phyloP scores from a whole-genome alignment of 2,113 vertebrate genomes.

The Brachionichthys hirsutus region DNA sequence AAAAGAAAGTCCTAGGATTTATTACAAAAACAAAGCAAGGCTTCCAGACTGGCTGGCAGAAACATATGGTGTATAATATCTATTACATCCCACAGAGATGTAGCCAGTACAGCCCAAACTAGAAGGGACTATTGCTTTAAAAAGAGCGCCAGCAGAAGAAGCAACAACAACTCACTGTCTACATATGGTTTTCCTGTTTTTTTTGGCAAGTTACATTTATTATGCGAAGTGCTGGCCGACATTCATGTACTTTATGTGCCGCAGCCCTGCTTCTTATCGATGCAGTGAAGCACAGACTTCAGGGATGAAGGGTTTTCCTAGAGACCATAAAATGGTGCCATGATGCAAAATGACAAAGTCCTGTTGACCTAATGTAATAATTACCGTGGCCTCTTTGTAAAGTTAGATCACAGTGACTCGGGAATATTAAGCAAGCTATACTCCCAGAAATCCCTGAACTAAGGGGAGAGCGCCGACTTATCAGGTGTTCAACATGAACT shows the following conservation, averaged over 20 bases:
- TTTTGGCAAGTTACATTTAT: background rate
- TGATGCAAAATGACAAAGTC: too few relatives aligned
- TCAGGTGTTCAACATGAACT: slow-evolving; percentile 13
- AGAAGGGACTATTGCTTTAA: background rate
- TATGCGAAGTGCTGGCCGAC: slow-evolving; percentile 1
- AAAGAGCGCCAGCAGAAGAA: slow-evolving; percentile 1
- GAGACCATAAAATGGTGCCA: too few relatives aligned
- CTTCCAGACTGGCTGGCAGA: slow-evolving; percentile 27
- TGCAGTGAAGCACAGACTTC: slow-evolving; percentile 1
- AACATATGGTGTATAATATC: slow-evolving; percentile 5
- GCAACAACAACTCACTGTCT: background rate
- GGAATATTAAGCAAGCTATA: too few relatives aligned
- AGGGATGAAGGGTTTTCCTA: background rate
- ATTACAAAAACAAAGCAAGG: slow-evolving; percentile 34
- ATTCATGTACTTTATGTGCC: background rate
- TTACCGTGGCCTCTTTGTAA: too few relatives aligned
- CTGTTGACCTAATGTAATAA: too few relatives aligned
- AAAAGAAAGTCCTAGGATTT: slow-evolving; percentile 19
- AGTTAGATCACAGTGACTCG: too few relatives aligned
- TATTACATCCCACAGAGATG: slow-evolving; percentile 4
- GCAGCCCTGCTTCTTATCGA: background rate
- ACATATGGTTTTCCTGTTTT: slow-evolving; percentile 2
- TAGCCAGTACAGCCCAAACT: background rate
- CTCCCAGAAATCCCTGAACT: slow-evolving; percentile 2
- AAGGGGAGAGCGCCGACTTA: slow-evolving; percentile 24